Conservation (phyloP, 2,113 vertebrate genomes). For the Bufo gargarizans region DNA sequence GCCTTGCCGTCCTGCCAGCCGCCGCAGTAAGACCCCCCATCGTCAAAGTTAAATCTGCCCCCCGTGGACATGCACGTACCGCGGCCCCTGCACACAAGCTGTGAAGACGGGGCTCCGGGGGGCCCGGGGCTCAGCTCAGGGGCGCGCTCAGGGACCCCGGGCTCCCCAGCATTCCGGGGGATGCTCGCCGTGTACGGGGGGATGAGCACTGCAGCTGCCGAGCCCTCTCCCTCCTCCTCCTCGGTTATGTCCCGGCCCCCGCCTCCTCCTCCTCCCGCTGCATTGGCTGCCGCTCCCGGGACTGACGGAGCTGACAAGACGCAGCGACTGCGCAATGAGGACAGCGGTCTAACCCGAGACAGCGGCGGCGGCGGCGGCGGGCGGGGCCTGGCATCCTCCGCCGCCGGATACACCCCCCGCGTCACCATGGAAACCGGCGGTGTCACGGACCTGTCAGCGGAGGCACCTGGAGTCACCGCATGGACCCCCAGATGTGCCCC, state of each 20-base stretch:
- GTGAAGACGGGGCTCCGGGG: conserved; percentile 15
- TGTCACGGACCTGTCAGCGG: no score
- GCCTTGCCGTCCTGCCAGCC: conserved; percentile 99
- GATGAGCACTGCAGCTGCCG: conserved; percentile 61
- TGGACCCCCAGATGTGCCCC: no score
- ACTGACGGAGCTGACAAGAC: conserved; percentile 71
- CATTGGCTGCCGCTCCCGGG: conserved; percentile 44
- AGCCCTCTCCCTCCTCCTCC: conserved; percentile 36
- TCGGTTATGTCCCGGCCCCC: conserved; percentile 42
- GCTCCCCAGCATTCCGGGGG: conserved; percentile 62
- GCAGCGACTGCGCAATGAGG: conserved; percentile 70
- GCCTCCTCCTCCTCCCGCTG: conserved; percentile 45
- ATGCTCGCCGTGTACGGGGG: conserved; percentile 3
- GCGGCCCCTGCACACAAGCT: conserved; percentile 66
- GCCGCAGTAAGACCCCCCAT: conserved; percentile 99
- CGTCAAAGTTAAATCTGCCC: conserved; percentile 99
- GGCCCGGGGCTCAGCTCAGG: conserved; percentile 22
- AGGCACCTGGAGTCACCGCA: no score
- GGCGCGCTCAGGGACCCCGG: conserved; percentile 37
- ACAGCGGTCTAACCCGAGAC: background rate
- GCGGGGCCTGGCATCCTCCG: background rate
- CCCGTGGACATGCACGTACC: conserved; percentile 91
- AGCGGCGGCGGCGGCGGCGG: background rate
- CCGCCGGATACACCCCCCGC: no score
- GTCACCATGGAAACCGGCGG: no score